Evolutionary conservation across 2,113 vertebrate genomes (phyloP).

Genomic region (Stigmatopora nigra): DNA sequence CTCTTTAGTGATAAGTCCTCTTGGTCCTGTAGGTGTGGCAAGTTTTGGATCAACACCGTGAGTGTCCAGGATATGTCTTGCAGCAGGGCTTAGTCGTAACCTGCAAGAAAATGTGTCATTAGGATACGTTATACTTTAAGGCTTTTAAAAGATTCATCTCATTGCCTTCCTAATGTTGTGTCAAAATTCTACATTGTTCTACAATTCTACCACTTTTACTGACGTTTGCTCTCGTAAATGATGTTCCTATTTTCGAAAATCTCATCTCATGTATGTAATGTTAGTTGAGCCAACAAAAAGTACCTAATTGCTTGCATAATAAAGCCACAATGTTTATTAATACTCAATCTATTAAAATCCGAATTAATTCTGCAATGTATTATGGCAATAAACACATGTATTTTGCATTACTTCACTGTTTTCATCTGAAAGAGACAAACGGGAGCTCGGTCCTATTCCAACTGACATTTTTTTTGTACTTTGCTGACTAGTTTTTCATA

Average conservation of each 20-base stretch:
- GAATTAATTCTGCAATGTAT: too few species aligned
- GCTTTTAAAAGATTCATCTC: background rate
- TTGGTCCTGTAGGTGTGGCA: slow-evolving; percentile 77
- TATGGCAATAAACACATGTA: too few species aligned
- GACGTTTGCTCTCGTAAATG: background rate
- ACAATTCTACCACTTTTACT: background rate
- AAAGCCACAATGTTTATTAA: slow-evolving; percentile 27
- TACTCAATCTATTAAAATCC: too few species aligned
- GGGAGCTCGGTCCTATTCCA: too few species aligned
- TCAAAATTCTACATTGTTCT: background rate
- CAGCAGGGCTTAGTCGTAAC: slow-evolving; percentile 87
- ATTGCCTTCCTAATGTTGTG: background rate
- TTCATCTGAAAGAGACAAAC: too few species aligned
- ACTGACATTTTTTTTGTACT: too few species aligned
- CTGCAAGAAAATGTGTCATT: slow-evolving; percentile 53
- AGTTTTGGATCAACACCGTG: slow-evolving; percentile 76
- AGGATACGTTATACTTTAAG: background rate
- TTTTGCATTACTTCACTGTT: too few species aligned
- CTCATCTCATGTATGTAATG: slow-evolving; percentile 3
- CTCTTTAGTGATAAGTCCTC: slow-evolving; percentile 94
- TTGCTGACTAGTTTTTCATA: too few species aligned
- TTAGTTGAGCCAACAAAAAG: background rate
- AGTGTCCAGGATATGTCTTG: slow-evolving; percentile 84
- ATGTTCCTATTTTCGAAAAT: background rate
- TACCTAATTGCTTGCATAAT: slow-evolving; percentile 36